Evolutionary conservation across 2,888 invertebrate genomes (phyloP), one percentile per base, ranked within the genome.

Genomic region (Fragum sueziense): DNA sequence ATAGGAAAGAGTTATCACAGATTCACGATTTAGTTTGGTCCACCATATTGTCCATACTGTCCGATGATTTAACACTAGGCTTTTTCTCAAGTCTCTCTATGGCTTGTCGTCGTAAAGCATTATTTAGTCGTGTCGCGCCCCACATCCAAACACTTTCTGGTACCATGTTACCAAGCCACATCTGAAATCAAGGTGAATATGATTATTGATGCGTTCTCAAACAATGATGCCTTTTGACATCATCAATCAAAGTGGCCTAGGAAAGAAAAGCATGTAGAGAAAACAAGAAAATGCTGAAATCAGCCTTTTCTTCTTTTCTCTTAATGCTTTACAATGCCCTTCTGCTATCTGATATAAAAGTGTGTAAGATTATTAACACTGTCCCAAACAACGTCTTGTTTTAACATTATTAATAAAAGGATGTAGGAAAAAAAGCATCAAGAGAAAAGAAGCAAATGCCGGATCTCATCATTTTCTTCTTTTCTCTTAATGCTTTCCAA

Each of bases 121-220:
- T 87, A 83, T 93, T 92, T 9, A 93, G 85, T n/a, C 90, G 80
- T 6, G 87, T 87, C 2, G 92, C 89, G 17, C 88, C 90, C 91
- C 92, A 91, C 90, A 91, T 90, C 92, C 92, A 93, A 47, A 92
- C 52, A 80, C 87, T 85, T 71, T 91, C 90, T 1, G 92, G 92
- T 14, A 92, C 85, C 76, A 87, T 62, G 2, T 83, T 65, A 17
- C 87, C 77, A 6, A 91, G 31, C 91, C 91, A 92, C 25, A 87
- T 84, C 81, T 84, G 72, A 22, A 61, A 61, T 4, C 17, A 47
- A 47, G n/a, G n/a, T n/a, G n/a, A n/a, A n/a, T n/a, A n/a, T n/a
- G n/a, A n/a, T 1, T 47, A 2, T 47, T 6, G n/a, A 47, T n/a
- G 20, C 47, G 17, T 47, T 47, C 1, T n/a, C 47, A 47, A 1